Conservation (phyloP, 2,113 vertebrate genomes). For the Pandion haliaetus region DNA sequence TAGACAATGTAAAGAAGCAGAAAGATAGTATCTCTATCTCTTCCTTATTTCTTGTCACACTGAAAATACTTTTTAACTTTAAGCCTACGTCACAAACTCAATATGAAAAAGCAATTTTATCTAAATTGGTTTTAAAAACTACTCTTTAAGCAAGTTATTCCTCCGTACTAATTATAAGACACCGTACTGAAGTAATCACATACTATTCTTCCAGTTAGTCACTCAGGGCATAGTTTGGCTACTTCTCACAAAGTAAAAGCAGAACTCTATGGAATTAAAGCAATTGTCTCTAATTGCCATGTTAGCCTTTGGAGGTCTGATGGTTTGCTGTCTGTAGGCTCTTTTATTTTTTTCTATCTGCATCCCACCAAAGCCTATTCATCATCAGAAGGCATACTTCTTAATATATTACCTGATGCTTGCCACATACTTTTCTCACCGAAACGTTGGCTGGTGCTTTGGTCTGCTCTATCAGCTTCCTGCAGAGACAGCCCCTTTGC, state of each 20-base stretch:
- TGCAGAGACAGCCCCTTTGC: not conserved
- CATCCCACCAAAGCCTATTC: not conserved
- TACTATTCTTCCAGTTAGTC: not conserved
- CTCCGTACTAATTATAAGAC: not conserved
- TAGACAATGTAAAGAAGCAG: not conserved
- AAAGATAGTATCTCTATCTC: not conserved
- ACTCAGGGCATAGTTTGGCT: not conserved
- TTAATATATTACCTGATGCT: not conserved
- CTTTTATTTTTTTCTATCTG: not conserved
- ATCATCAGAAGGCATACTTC: not conserved
- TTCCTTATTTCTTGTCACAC: not conserved
- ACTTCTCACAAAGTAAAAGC: not conserved
- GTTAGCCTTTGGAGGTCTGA: not conserved
- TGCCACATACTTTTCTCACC: not conserved
- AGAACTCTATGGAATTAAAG: not conserved
- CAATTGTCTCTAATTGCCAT: not conserved
- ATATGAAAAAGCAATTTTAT: not conserved
- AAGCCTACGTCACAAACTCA: not conserved
- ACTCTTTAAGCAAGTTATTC: not conserved
- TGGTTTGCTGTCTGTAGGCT: not conserved
- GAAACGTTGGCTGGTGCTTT: fast-evolving
- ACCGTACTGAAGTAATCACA: not conserved
- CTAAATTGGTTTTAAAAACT: not conserved
- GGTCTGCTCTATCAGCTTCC: not conserved
- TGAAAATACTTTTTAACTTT: not conserved